A percentile compares a stretch with the other conserved stretches of the same genome.
These are phyloP conservation scores for Tetraodon nigroviridis DNA, from an alignment of 2,113 vertebrate species.

Conservation along the genomic window DNA sequence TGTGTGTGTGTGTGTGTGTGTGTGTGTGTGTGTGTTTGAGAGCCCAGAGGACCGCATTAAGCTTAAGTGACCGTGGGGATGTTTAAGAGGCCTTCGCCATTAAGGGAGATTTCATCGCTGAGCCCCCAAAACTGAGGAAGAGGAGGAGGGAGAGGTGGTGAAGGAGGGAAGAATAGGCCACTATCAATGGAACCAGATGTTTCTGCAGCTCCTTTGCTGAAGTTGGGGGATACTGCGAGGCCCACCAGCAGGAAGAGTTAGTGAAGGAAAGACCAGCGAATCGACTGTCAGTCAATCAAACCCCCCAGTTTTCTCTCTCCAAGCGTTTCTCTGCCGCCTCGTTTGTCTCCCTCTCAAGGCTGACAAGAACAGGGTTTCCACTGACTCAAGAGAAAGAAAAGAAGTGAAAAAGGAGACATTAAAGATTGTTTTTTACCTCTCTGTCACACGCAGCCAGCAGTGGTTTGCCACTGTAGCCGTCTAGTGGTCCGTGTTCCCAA, in stretches of 20 bases:
- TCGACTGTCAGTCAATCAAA: slow-evolving; percentile 56
- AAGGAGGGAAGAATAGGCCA: neutral
- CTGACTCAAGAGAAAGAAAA: slow-evolving; percentile 32
- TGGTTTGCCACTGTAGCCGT: slow-evolving; percentile 53
- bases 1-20: slow-evolving; percentile 10
- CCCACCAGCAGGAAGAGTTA: neutral
- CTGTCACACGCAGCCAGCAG: slow-evolving; percentile 27
- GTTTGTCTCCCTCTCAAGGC: slow-evolving; percentile 40
- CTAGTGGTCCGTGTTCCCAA: slow-evolving; percentile 47
- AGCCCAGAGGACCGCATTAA: slow-evolving; percentile 55
- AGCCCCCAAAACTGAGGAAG: slow-evolving; percentile 11
- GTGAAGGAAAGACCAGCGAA: slow-evolving; percentile 59
- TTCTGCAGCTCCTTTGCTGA: neutral
- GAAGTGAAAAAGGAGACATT: slow-evolving; percentile 29
- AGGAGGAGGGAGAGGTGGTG: neutral
- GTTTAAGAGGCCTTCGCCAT: slow-evolving; percentile 57
- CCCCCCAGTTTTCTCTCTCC: slow-evolving; percentile 25
- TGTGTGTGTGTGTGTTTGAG: slow-evolving; percentile 8
- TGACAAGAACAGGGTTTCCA: slow-evolving; percentile 52
- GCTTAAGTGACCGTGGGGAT: slow-evolving; percentile 60
- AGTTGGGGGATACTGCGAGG: neutral
- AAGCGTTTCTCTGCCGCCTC: slow-evolving; percentile 35
- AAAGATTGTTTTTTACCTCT: slow-evolving; percentile 14
- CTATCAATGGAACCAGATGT: neutral
- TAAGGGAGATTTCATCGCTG: slow-evolving; percentile 51